A percentile compares a stretch with the other conserved stretches of the same genome.
These are phyloP conservation scores for Glossosoma conforme DNA, from an alignment of 1,140 invertebrate genomes.

Conservation along the genomic window DNA sequence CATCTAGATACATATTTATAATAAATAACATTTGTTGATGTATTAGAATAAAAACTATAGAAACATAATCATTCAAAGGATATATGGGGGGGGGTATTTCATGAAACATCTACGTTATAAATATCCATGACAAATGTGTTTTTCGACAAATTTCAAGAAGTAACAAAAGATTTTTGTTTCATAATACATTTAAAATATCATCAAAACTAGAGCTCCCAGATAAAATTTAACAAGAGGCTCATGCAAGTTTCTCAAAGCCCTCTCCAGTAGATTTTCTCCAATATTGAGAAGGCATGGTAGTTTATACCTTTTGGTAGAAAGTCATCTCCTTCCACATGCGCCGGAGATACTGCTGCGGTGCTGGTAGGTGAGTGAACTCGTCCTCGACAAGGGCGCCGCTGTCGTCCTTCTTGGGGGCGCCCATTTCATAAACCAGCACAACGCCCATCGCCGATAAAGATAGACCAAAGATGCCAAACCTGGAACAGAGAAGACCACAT, in stretches of 20 bases:
- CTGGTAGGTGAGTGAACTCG: constrained; percentile 71
- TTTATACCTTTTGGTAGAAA: constrained; percentile 75
- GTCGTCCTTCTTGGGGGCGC: constrained; percentile 65
- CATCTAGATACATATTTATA: constrained; percentile 49
- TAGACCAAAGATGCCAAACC: constrained; percentile 53
- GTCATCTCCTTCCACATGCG: constrained; percentile 70
- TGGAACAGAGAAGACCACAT: constrained; percentile 32
- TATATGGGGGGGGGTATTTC: too few species aligned
- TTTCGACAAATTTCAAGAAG: constrained; percentile 8
- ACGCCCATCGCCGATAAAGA: constrained; percentile 44
- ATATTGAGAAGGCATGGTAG: too few species aligned
- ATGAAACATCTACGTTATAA: too few species aligned
- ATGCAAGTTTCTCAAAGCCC: too few species aligned
- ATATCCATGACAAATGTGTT: too few species aligned
- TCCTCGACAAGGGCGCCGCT: constrained; percentile 73
- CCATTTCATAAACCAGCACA: constrained; percentile 61
- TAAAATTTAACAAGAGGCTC: too few species aligned
- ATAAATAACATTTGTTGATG: constrained; percentile 3
- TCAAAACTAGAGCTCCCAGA: too few species aligned
- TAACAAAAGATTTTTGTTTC: constrained; percentile 12
- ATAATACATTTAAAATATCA: too few species aligned
- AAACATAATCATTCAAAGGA: too few species aligned
- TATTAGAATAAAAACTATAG: too few species aligned
- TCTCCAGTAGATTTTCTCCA: too few species aligned
- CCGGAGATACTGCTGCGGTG: constrained; percentile 64